Conservation (phyloP, 2,797 vertebrate genomes). For the Numenius phaeopus region DNA sequence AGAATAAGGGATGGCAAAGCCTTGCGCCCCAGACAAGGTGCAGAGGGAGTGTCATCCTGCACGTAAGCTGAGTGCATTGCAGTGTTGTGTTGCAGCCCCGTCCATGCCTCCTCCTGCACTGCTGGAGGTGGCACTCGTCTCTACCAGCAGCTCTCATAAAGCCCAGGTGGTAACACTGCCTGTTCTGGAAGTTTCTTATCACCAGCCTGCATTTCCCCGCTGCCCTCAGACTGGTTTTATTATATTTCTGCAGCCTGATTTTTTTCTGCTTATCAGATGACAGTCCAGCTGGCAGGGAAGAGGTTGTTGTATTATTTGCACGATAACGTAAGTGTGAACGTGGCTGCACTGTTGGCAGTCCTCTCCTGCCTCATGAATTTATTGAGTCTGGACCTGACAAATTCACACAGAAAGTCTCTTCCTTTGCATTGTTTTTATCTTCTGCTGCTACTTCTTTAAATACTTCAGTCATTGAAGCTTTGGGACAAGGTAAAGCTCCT, state of each 20-base stretch:
- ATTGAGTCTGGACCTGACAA: background rate
- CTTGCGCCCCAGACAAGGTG: background rate
- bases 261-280: background rate
- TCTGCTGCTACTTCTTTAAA: background rate
- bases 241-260: background rate
- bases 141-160: background rate
- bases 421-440: background rate
- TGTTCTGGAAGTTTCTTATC: background rate
- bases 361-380: background rate
- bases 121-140: background rate
- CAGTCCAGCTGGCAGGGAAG: background rate
- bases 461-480: background rate
- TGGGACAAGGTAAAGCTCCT: background rate
- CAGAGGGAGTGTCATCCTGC: background rate
- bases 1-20: background rate
- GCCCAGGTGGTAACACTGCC: background rate
- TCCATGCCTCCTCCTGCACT: background rate
- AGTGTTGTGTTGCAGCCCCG: accelerated
- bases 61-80: accelerated
- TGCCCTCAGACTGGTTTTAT: background rate
- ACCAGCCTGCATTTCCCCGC: background rate
- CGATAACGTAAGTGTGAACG: accelerated
- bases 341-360: background rate
- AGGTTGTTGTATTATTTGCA: background rate
- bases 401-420: background rate